Evolutionary conservation across 2,797 vertebrate genomes (phyloP).

Genomic region (Bufotes viridis): DNA sequence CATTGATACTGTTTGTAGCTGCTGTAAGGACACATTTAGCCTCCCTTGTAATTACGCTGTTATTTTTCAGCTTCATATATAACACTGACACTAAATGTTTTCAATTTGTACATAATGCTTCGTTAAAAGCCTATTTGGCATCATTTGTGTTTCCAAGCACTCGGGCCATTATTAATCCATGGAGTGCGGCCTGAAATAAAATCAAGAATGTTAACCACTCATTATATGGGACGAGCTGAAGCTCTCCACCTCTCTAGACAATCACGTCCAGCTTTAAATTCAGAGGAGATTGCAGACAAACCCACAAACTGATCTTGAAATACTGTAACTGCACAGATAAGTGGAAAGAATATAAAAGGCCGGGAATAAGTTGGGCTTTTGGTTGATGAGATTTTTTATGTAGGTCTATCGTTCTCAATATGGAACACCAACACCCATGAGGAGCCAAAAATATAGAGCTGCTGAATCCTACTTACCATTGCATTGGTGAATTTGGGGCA

Average conservation of each 20-base stretch:
- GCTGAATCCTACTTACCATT: no score
- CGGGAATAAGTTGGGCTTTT: neutral
- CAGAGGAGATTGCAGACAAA: slow-evolving; percentile 70
- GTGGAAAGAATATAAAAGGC: neutral
- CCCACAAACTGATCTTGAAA: slow-evolving; percentile 68
- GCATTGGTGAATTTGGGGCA: no score
- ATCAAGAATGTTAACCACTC: slow-evolving; percentile 60
- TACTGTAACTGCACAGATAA: slow-evolving; percentile 67
- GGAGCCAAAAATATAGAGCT: no score
- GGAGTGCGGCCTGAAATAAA: slow-evolving; percentile 61
- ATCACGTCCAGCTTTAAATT: slow-evolving; percentile 74
- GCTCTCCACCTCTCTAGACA: slow-evolving; percentile 75
- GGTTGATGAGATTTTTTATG: neutral
- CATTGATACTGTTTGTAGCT: slow-evolving; percentile 14
- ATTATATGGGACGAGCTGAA: slow-evolving; percentile 68
- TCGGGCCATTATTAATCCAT: slow-evolving; percentile 65
- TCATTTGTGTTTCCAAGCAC: slow-evolving; percentile 65
- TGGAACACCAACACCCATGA: neutral
- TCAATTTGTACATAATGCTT: slow-evolving; percentile 57
- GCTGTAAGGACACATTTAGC: slow-evolving; percentile 10
- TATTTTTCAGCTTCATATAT: slow-evolving; percentile 64
- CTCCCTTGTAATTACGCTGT: slow-evolving; percentile 63
- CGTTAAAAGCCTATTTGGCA: slow-evolving; percentile 67
- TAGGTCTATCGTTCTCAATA: neutral
- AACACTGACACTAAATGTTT: slow-evolving; percentile 66